Conservation (phyloP, 2,797 vertebrate genomes). For the Hyperoplus lanceolatus region DNA sequence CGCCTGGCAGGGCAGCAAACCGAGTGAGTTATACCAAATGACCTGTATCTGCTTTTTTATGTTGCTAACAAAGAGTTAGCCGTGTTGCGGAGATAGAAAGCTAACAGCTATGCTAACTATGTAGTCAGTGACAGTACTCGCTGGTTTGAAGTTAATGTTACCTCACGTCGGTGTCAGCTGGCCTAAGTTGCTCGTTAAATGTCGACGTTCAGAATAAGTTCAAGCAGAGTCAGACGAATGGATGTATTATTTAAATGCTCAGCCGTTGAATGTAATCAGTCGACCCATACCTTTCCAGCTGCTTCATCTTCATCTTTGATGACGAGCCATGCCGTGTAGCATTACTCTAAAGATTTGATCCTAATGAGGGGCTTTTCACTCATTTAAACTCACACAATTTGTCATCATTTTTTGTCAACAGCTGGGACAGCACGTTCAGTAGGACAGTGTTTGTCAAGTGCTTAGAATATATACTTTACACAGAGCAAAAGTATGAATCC, state of each 20-base stretch:
- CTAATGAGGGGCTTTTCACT: neutral
- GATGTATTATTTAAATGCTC: neutral
- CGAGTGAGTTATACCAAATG: neutral
- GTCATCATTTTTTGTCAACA: no score
- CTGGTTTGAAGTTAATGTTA: neutral
- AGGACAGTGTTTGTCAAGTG: neutral
- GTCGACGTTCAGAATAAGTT: neutral
- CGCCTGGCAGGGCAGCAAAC: neutral
- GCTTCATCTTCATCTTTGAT: neutral
- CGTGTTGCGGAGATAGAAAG: neutral
- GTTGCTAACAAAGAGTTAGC: neutral
- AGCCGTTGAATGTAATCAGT: neutral
- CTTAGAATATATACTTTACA: neutral
- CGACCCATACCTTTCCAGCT: neutral
- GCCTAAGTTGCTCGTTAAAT: no score
- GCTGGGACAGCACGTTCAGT: no score
- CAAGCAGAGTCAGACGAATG: neutral
- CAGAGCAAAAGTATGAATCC: neutral
- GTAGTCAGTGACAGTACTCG: neutral
- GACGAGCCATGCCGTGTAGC: neutral
- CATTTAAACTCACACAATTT: neutral
- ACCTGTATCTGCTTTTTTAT: neutral
- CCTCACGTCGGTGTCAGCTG: neutral
- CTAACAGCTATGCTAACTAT: constrained; percentile 6
- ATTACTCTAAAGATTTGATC: neutral